Conservation (phyloP, 2,888 invertebrate species). For the Drosophila mettleri region DNA sequence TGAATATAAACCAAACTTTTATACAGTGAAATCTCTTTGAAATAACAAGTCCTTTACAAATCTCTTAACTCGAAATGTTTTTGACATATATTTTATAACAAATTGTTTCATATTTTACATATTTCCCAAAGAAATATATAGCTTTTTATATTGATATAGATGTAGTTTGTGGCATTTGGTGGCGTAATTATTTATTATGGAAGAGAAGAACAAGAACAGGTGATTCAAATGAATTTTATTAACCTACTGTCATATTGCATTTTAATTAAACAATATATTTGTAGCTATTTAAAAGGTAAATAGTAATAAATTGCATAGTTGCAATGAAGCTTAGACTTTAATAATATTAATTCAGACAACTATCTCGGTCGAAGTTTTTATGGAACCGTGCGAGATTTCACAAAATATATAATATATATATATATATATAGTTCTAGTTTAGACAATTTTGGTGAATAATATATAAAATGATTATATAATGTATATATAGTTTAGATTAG, state of each 20-base stretch:
- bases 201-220: not conserved
- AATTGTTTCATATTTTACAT: too few relatives aligned
- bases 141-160: not conserved
- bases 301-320: not conserved
- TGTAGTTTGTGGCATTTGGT: not conserved
- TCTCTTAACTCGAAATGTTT: not conserved
- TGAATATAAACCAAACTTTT: conserved; percentile 12
- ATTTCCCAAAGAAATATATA: not conserved
- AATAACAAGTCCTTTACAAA: not conserved
- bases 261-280: not conserved
- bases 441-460: conserved; percentile 1
- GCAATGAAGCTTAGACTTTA: not conserved
- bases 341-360: too few relatives aligned
- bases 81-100: not conserved
- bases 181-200: not conserved
- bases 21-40: not conserved
- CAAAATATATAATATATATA: conserved; percentile 6
- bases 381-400: not conserved
- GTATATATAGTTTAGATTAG: conserved; percentile 4
- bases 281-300: not conserved
- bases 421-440: conserved; percentile 2
- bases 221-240: not conserved
- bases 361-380: not conserved
- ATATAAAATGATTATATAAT: not conserved
- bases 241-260: not conserved